These are phyloP conservation scores for Luidia sarsii DNA, from an alignment of 53 echinoderm and acorn worm genomes.

Conservation along the genomic window DNA sequence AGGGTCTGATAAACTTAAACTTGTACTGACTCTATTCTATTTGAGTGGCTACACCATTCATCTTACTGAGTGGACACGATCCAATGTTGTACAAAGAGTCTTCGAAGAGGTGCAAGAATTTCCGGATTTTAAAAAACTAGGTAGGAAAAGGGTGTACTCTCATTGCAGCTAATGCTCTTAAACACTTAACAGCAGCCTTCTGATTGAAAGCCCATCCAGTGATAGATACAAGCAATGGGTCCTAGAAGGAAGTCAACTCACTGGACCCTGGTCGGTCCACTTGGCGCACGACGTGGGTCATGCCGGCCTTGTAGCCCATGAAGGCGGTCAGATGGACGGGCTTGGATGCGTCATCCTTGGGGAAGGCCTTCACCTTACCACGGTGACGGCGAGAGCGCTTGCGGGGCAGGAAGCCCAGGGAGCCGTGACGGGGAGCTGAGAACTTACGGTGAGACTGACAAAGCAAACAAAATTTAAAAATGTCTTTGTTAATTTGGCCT, in stretches of 20 bases:
- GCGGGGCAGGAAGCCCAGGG: conserved; percentile 96
- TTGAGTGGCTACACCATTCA: too few relatives aligned
- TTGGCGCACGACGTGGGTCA: conserved; percentile 93
- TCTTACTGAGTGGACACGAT: too few relatives aligned
- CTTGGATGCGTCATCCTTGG: conserved; percentile 94
- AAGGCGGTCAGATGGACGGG: conserved; percentile 96
- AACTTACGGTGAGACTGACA: conserved; percentile 95
- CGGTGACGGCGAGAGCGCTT: conserved; percentile 91
- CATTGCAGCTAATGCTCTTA: too few relatives aligned
- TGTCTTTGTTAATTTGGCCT: too few relatives aligned
- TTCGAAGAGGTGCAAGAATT: too few relatives aligned
- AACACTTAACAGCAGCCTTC: neutral
- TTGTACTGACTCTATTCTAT: too few relatives aligned
- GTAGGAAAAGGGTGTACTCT: too few relatives aligned
- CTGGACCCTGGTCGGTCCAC: conserved; percentile 99
- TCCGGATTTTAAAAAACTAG: too few relatives aligned
- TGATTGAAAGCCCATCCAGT: neutral
- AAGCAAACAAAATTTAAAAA: conserved; percentile 8
- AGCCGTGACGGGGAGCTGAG: conserved; percentile 98
- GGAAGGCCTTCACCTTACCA: conserved; percentile 97
- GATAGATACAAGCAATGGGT: too few relatives aligned
- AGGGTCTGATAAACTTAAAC: too few relatives aligned
- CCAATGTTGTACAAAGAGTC: too few relatives aligned
- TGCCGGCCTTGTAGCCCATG: conserved; percentile 99
- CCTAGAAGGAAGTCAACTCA: conserved; percentile 46